Percentiles rank a stretch among this genome's conserved stretches.
These are phyloP conservation scores for Perodicticus potto DNA, from an alignment of 2,797 vertebrate species.

Conservation along the genomic window DNA sequence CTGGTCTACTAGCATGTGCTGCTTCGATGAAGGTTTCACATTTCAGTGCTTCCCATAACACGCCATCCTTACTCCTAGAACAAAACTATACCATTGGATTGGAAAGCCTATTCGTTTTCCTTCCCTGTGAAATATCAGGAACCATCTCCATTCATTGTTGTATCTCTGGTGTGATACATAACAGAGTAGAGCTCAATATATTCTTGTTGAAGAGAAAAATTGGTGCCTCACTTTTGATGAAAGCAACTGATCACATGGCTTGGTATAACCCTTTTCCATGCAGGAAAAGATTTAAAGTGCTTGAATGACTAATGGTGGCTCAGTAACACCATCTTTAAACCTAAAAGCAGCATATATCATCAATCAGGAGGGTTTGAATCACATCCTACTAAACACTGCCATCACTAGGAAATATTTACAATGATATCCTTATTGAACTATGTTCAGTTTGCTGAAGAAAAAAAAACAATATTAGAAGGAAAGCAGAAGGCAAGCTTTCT, in stretches of 20 bases:
- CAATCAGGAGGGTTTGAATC: neutral
- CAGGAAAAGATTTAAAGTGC: neutral
- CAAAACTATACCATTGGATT: neutral
- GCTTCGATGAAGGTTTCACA: neutral
- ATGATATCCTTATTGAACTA: neutral
- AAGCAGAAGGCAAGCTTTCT: neutral
- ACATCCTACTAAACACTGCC: neutral
- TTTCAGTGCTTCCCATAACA: neutral
- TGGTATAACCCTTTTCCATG: neutral
- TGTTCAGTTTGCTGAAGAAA: neutral
- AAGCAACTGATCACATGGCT: neutral
- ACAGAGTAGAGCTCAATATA: neutral
- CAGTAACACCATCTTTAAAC: neutral
- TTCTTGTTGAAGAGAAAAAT: constrained; percentile 55
- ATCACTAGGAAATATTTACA: neutral
- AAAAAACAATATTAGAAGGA: neutral
- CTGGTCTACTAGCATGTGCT: neutral
- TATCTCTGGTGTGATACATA: neutral
- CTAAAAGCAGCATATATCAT: constrained; percentile 33
- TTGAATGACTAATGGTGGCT: neutral
- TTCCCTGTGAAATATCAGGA: constrained; percentile 2
- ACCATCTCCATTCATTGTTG: neutral
- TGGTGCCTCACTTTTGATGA: neutral
- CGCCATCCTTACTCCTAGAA: neutral
- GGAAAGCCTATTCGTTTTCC: neutral